Evolutionary conservation across 2,113 vertebrate genomes (phyloP), one percentile per base, ranked within the genome.

Genomic region (Cricetomys ansorgei): DNA sequence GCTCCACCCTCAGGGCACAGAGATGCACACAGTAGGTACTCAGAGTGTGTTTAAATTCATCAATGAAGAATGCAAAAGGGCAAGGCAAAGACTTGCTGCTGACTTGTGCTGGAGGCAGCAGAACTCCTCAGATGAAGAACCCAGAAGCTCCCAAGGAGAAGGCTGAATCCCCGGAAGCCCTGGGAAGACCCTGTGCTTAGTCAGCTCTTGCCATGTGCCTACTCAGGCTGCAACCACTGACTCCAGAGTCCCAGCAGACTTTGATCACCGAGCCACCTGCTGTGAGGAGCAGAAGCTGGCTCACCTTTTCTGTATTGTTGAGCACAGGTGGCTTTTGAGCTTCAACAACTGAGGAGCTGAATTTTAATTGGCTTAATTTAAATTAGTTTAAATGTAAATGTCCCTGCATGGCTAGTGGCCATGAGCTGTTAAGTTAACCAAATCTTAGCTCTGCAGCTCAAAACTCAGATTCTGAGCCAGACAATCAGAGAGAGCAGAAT

Each of bases 41-140:
- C 12, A 5, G 0, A 31, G 11, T 7, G 7, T 11, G n/a, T 19
- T 40, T 53, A 34, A 48, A 5, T 15, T 8, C 8, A 6, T 67
- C 8, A 27, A 3, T 55, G 59, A 67, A 3, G 13, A 77, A 37
- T 19, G 57, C 7, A 17, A 65, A 34, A 48, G 3, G 15, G 15
- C 62, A 29, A 25, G 11, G 48, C 8, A 31, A 70, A 72, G 75
- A 48, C 21, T 4, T 21, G 10, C 15, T 31, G 2, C 5, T 9
- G 25, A 4, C 53, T 19, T 48, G 40, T 17, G 31, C 29, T 16
- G 19, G 70, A 16, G n/a, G 23, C 1, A 40, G 16, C 25, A 34
- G 48, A 69, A 29, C 3, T 40, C 48, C 55, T 57, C 79, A 57
- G 79, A 59, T n/a, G 37, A 81, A 81, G n/a, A 40, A 59, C 79